phyloP scores from a whole-genome alignment of 2,113 vertebrate species.

The Paradisaea rubra region DNA sequence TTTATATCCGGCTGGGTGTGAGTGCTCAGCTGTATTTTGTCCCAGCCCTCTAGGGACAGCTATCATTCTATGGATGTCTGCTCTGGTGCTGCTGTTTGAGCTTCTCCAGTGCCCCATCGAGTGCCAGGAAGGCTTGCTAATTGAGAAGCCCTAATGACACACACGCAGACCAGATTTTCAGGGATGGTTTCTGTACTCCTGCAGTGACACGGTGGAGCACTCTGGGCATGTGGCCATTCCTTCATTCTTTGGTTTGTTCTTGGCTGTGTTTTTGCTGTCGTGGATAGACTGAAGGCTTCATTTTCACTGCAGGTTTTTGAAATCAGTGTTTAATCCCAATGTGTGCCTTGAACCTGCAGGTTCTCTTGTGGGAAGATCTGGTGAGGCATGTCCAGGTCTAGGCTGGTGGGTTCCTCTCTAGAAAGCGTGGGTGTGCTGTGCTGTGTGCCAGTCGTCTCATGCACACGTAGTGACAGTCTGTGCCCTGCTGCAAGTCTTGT shows the following conservation, averaged over 20 bases:
- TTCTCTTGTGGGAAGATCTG: neutral
- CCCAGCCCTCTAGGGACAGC: neutral
- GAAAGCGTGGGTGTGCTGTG: neutral
- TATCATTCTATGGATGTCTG: neutral
- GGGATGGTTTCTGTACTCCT: slow-evolving; percentile 8
- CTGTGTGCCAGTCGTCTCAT: neutral
- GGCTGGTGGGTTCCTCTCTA: neutral
- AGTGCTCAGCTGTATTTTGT: neutral
- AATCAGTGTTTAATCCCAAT: neutral
- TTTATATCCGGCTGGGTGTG: neutral
- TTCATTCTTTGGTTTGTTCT: neutral
- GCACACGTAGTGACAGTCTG: neutral
- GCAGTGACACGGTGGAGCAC: neutral
- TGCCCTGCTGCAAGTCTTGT: neutral
- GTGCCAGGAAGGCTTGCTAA: slow-evolving; percentile 18
- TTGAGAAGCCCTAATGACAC: neutral
- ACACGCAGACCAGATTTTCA: neutral
- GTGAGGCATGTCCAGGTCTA: neutral
- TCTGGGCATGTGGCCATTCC: slow-evolving; percentile 47
- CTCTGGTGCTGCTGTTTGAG: neutral
- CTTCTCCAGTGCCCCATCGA: neutral
- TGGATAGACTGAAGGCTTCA: neutral
- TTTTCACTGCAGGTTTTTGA: slow-evolving; percentile 30
- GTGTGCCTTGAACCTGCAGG: neutral
- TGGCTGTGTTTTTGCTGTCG: slow-evolving; percentile 32